A percentile compares a stretch with the other conserved stretches of the same genome.
These are phyloP conservation scores for Procambarus clarkii DNA, from an alignment of 1,140 invertebrate species.

Conservation along the genomic window DNA sequence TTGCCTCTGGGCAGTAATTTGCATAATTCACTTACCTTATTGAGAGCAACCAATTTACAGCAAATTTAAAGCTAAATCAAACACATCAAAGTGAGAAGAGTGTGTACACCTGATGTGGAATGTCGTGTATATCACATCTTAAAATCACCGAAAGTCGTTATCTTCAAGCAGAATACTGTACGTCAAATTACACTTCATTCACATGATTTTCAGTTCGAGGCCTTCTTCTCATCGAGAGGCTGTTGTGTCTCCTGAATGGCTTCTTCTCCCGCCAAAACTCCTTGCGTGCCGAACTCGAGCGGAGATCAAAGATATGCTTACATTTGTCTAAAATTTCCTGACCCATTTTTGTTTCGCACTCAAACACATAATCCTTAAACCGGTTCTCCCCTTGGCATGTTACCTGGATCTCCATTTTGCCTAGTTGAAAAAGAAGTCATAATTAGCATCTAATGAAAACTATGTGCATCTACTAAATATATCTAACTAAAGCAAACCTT, in stretches of 20 bases:
- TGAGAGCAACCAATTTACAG: too few relatives aligned
- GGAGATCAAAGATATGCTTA: slow-evolving; percentile 62
- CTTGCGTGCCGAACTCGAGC: slow-evolving; percentile 53
- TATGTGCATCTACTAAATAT: too few relatives aligned
- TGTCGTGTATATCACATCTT: not conserved
- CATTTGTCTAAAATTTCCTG: slow-evolving; percentile 65
- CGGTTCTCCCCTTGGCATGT: slow-evolving; percentile 60
- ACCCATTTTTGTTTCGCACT: slow-evolving; percentile 53
- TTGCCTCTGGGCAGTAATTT: too few relatives aligned
- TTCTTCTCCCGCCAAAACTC: slow-evolving; percentile 65
- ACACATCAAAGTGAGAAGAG: too few relatives aligned
- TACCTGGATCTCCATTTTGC: slow-evolving; percentile 58
- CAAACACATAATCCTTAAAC: slow-evolving; percentile 61
- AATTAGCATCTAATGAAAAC: not conserved
- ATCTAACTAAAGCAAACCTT: too few relatives aligned
- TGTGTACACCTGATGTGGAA: too few relatives aligned
- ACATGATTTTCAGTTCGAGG: slow-evolving; percentile 53
- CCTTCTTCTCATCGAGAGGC: slow-evolving; percentile 47
- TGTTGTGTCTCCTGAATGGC: slow-evolving; percentile 55
- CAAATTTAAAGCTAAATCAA: too few relatives aligned
- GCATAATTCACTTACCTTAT: too few relatives aligned
- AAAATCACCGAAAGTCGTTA: not conserved
- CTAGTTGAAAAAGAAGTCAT: slow-evolving; percentile 12
- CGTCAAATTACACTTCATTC: slow-evolving; percentile 39
- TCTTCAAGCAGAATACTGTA: not conserved